Base-by-base conservation (phyloP, 2,888 invertebrate genomes). In the Octodonta nipae region DNA sequence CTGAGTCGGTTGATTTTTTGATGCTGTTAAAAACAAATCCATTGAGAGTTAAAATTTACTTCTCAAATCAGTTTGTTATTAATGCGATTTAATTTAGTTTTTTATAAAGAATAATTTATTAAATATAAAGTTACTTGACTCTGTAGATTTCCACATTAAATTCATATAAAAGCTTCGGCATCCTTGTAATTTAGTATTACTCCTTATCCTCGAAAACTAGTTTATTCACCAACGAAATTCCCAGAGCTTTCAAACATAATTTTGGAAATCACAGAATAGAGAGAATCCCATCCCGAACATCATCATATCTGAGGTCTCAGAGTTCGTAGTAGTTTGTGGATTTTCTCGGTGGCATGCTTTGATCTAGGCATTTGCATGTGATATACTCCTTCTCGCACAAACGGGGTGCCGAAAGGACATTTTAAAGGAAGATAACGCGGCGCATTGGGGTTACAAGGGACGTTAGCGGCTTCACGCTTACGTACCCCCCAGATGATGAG, bases 361-460 rank as follows among this genome's bases (percentile, higher is more conserved):
- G 51, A 50, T 49, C 51, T 50, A 42, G 43, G 46, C 46, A 54
- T 54, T 54, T 52, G 50, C 54, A 54, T 54, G 46, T 47, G 49
- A 50, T 51, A 45, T 46, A 50, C 40, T 44, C 44, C n/a, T n/a
- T n/a, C 40, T 44, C 44, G 42, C 45, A 41, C 42, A 39, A 10
- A 22, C 22, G n/a, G 22, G 22, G 22, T 22, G n/a, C n/a, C n/a
- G n/a, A n/a, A n/a, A 22, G 22, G 22, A 22, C 22, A 11, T 22
- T 22, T 22, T 22, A 22, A 22, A 11, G 22, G 22, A 22, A 22
- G 22, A 22, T 22, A 22, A 22, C 22, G 22, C 22, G 11, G 22
- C n/a, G 22, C 11, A 10, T 22, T 22, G 11, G 22, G 22, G 22
- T 22, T 22, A 3, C 10, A 11, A 2, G 22, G 22, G 22, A 10